A percentile compares a stretch with the other conserved stretches of the same genome.
These are phyloP conservation scores for Philereme transversata DNA, from an alignment of 2,888 invertebrate species.

Conservation along the genomic window DNA sequence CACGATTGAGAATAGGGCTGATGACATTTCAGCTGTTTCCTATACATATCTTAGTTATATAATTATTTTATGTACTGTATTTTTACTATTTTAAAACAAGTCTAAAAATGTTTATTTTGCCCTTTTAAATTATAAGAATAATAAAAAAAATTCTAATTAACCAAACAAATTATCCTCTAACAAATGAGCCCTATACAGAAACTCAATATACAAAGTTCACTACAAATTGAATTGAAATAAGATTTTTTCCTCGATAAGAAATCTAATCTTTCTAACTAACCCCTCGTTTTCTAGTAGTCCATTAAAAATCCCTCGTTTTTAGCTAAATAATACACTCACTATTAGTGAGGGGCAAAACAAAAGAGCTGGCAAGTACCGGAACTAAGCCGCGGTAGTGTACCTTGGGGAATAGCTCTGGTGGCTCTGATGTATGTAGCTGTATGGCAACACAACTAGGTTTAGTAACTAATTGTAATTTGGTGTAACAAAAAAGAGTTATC, in stretches of 20 bases:
- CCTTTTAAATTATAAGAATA: background rate
- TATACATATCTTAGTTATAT: no score
- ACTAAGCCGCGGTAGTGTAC: constrained; percentile 73
- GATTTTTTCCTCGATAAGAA: constrained; percentile 76
- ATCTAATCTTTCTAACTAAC: constrained; percentile 74
- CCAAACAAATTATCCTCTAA: constrained; percentile 11
- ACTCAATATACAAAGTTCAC: constrained; percentile 34
- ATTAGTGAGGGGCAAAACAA: constrained; percentile 72
- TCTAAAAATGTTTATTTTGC: no score
- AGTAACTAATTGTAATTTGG: no score
- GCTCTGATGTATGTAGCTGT: constrained; percentile 25
- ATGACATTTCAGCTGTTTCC: no score
- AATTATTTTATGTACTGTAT: no score
- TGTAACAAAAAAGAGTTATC: no score
- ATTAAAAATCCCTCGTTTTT: constrained; percentile 77
- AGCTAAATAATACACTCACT: constrained; percentile 78
- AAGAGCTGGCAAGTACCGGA: constrained; percentile 75
- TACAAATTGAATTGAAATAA: constrained; percentile 47
- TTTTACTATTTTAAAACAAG: no score
- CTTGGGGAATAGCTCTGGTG: constrained; percentile 64
- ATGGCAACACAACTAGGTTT: constrained; percentile 2
- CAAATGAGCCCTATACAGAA: constrained; percentile 20
- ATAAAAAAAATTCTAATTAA: background rate
- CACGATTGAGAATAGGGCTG: no score
- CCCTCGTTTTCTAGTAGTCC: constrained; percentile 70